A percentile compares a stretch with the other conserved stretches of the same genome.
phyloP scores from a whole-genome alignment of 2,797 vertebrate genomes.

The Syndactyla subalaris region DNA sequence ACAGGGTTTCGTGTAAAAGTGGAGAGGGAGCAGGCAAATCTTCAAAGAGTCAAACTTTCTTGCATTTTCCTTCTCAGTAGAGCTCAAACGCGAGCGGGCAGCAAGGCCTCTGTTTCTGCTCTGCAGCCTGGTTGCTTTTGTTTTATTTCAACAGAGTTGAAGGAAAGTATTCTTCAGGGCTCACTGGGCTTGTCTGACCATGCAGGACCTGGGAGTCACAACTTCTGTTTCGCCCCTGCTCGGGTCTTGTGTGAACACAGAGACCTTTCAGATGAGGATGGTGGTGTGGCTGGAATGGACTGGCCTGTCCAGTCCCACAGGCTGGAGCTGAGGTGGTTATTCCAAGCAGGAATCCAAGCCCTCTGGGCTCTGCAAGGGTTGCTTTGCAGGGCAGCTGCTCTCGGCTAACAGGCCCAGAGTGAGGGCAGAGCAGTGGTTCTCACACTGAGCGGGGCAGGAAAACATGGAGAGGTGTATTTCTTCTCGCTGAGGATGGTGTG shows the following conservation, averaged over 20 bases:
- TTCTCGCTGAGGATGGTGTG: neutral
- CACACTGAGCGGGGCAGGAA: accelerated
- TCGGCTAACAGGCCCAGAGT: accelerated
- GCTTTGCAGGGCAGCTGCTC: neutral
- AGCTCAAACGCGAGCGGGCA: neutral
- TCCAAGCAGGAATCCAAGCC: neutral
- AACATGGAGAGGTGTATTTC: neutral
- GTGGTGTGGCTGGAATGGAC: neutral
- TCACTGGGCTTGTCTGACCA: neutral
- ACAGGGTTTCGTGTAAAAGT: neutral
- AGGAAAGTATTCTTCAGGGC: neutral
- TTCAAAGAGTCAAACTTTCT: neutral
- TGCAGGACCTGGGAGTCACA: neutral
- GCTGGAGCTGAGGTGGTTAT: neutral
- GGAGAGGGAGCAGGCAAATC: neutral
- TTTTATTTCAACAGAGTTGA: neutral
- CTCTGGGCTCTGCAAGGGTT: neutral
- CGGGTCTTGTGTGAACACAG: neutral
- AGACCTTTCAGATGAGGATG: neutral
- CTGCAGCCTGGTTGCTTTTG: neutral
- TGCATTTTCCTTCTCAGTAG: neutral
- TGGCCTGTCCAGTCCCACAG: neutral
- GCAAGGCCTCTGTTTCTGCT: neutral
- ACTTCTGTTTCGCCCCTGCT: neutral
- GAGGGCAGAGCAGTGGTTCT: accelerated